Evolutionary conservation across 1,140 invertebrate species (phyloP).

Genomic region (Scaptomyza graminum): DNA sequence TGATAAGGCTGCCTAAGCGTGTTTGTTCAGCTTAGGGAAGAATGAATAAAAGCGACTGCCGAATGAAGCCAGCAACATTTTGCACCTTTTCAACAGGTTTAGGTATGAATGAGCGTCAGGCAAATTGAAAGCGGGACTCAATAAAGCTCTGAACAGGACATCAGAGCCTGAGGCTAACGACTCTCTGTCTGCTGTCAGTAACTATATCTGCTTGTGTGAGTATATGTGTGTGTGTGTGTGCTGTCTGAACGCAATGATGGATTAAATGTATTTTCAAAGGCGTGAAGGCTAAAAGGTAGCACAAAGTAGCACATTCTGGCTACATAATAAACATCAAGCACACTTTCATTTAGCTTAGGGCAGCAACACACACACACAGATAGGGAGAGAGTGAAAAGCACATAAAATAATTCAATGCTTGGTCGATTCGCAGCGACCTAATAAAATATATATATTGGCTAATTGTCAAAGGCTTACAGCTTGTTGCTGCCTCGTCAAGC

Average conservation of each 20-base stretch:
- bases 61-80: conserved; percentile 68
- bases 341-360: conserved; percentile 71
- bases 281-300: conserved; percentile 78
- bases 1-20: conserved; percentile 80
- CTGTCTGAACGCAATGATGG: conserved; percentile 66
- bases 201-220: conserved; percentile 13
- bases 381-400: not conserved
- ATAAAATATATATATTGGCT: conserved; percentile 63
- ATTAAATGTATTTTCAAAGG: conserved; percentile 82
- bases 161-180: conserved; percentile 48
- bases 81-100: conserved; percentile 80
- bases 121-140: conserved; percentile 77
- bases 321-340: conserved; percentile 68
- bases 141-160: conserved; percentile 70
- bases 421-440: conserved; percentile 18
- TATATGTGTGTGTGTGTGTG: conserved; percentile 27
- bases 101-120: conserved; percentile 41
- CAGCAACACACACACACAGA: conserved; percentile 15
- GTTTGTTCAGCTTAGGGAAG: conserved; percentile 56
- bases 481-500: conserved; percentile 4
- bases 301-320: conserved; percentile 76
- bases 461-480: conserved; percentile 67
- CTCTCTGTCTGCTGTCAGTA: conserved; percentile 7
- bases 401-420: conserved; percentile 34
- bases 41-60: conserved; percentile 7